Base-by-base conservation (phyloP, 1,140 invertebrate species). In the Steinernema khuongi region DNA sequence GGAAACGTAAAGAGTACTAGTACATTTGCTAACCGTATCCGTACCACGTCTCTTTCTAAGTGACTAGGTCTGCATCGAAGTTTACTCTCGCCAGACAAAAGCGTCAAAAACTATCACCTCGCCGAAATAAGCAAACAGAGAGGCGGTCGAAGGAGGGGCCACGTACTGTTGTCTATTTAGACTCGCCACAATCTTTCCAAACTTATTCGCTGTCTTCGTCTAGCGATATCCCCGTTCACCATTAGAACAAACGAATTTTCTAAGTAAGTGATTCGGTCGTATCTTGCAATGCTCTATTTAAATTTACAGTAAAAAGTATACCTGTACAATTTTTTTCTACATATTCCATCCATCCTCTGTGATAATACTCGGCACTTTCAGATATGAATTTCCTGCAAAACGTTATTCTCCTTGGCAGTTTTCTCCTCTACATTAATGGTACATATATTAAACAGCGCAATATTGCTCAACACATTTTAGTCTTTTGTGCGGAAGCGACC, bases 401-500 rank as follows among this genome's bases (percentile, higher is more conserved):
- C n/a, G n/a, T 26, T 26, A 26, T 60, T 60, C 22, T 11, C 26
- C 11, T 60, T 22, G 50, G 14, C 14, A 22, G 4, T 60, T 22
- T 60, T 7, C 4, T 60, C 14, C 7, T 60, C 4, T 14, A 7
- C 50, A 4, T 60, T 4, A 60, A 60, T 22, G 50, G 50, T 60
- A 60, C 14, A 22, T n/a, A 22, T n/a, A 17, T 60, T 22, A 22
- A 7, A 7, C 26, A 4, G 14, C 22, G 50, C 11, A 60, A 60
- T 11, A 41, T 41, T 41, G 14, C 11, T n/a, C 4, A 22, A 22
- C 18, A 28, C 50, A 43, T 26, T 73, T 43, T 71, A 66, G 7
- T 75, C 7, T 4, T 66, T 32, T 30, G 68, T 33, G 31, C 69
- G 7, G 19, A 29, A 17, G 80, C 80, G 26, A 82, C 80, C 26